Evolutionary conservation across 2,113 vertebrate genomes (phyloP).

Genomic region (Dicrurus megarhynchus): DNA sequence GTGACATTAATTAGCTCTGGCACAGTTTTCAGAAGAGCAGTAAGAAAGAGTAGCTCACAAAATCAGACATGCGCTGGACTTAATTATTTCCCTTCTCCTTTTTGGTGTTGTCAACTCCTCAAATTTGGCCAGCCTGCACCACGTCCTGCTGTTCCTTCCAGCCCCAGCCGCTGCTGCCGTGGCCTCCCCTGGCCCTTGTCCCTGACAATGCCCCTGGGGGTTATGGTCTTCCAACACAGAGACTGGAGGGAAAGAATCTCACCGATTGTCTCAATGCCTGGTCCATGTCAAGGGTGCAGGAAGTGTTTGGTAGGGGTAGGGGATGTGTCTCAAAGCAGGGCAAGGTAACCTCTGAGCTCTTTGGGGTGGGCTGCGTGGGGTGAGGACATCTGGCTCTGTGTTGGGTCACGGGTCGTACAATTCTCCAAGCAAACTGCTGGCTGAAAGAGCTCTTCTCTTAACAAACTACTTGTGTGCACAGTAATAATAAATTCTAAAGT

Average conservation of each 20-base stretch:
- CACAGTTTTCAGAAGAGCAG: neutral
- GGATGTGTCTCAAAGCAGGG: neutral
- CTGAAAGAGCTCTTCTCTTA: neutral
- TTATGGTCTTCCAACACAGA: neutral
- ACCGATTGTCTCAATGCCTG: neutral
- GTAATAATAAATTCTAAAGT: neutral
- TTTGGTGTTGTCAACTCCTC: neutral
- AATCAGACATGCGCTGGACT: neutral
- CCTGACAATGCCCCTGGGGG: no score
- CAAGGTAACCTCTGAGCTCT: no score
- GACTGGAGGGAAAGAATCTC: neutral
- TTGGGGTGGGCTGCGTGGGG: neutral
- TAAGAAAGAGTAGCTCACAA: neutral
- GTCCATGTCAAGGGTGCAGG: accelerated
- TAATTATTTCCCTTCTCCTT: neutral
- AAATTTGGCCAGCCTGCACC: accelerated
- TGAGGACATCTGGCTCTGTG: no score
- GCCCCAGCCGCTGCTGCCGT: neutral
- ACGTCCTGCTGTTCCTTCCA: neutral
- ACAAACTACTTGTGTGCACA: accelerated
- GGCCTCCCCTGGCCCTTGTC: accelerated
- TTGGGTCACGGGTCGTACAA: accelerated
- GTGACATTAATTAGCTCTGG: conserved; percentile 1
- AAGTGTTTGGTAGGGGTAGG: neutral
- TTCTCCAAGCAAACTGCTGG: neutral